Evolutionary conservation across 37 sponge, comb jelly and placozoan species (phyloP), one percentile per base, ranked within the genome.

Genomic region (Lycopodina hypogea): DNA sequence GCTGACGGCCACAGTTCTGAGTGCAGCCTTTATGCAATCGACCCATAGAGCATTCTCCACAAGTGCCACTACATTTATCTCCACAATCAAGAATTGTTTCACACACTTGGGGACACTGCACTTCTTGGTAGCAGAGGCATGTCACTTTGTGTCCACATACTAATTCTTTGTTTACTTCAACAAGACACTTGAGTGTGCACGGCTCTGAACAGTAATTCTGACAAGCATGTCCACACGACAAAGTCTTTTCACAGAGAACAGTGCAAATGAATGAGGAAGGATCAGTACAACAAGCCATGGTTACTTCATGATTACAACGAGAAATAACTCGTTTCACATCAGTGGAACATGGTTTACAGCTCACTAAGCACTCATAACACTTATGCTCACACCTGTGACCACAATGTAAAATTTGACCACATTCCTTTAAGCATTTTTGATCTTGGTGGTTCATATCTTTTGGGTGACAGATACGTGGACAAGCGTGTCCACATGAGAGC

Each of bases 171-270:
- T 58, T 35, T n/a, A 84, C 78, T 11, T 39, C 24, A 9, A 42
- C 67, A 3, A 33, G 1, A 65, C 95, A 94, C 40, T 63, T 75
- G 18, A 17, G 33, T 19, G 78, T 57, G 69, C 88, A 85, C n/a
- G 90, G 83, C 58, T 82, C 48, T 37, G 72, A 82, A 59, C 96
- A 96, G 42, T 4, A 26, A 14, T 78, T 60, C 42, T 66, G 76
- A 68, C 96, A 96, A 7, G 39, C 50, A 76, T 96, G 93, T 8
- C 93, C 90, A 89, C 96, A 96, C 1, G 38, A 75, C 17, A 87
- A 73, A 19, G 62, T n/a, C 63, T 73, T 86, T 1, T 59, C 51
- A 80, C 96, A 96, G 11, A 72, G 61, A 17, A 51, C 42, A 26
- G 50, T 0, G 69, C 96, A 96, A 37, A 4, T 1, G 3, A 37